Base-by-base conservation (phyloP, 2,113 vertebrate species). In the Dromaius novaehollandiae region DNA sequence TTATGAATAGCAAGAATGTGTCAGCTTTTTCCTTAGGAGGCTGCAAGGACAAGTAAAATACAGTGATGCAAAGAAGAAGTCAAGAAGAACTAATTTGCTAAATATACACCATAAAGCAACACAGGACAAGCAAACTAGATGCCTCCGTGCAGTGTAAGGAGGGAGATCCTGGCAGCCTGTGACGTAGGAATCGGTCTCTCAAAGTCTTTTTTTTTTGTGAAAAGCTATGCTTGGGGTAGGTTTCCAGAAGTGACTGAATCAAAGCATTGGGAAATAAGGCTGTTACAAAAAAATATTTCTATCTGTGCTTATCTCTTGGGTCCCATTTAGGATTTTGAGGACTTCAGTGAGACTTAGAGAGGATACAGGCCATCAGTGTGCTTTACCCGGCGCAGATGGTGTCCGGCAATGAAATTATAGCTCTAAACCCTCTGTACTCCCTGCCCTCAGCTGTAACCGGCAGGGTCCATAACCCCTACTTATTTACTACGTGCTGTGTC, bases 281-380 rank as follows among this genome's bases (percentile, higher is more conserved):
- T 2, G 0, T 51, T 20, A 58, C 48, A 30, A 56, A 28, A 60
- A 38, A 46, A 24, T 4, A 24, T 8, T 7, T 65, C 42, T 26
- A 18, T 88, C 53, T 85, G 17, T 92, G 61, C 48, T 53, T 56
- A 7, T 34, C 21, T 71, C 46, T 69, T 56, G 38, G 55, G 42
- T 78, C 17, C 70, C 38, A 11, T 5, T 4, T 1, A 24, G 44
- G 61, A 40, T 55, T 82, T 30, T 63, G 55, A 66, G 58, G 81
- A 38, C 2, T 44, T 53, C 65, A 19, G 26, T 7, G 61, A 50
- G 44, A 48, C 25, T 7, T 10, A 36, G 25, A 8, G 53, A 46
- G 1, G 0, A 22, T 24, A 25, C n/a, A 58, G 86, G 4, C 13
- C 17, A 0, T 11, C 8, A 20, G 3, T 34, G 30, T n/a, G 48